Conservation (phyloP, 2,888 invertebrate genomes). For the Amiota minor region DNA sequence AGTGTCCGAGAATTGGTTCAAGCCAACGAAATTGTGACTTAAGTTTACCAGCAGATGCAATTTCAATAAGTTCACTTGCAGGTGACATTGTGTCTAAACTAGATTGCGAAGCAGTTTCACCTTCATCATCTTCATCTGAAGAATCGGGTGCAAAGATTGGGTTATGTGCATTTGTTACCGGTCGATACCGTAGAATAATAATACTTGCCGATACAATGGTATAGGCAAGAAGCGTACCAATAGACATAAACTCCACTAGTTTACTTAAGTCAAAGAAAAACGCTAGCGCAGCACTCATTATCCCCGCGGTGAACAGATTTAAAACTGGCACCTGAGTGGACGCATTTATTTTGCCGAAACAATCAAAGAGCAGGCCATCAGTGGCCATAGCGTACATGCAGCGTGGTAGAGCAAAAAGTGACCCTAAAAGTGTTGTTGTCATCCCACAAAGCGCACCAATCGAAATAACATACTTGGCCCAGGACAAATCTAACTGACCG, state of each 20-base stretch:
- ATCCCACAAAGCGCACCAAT: slow-evolving; percentile 93
- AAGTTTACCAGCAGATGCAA: slow-evolving; percentile 82
- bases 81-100: slow-evolving; percentile 79
- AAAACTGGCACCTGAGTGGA: slow-evolving; percentile 87
- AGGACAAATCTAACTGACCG: slow-evolving; percentile 81
- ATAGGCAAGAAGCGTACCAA: slow-evolving; percentile 90
- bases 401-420: slow-evolving; percentile 87
- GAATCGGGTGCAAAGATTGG: slow-evolving; percentile 76
- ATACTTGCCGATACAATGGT: slow-evolving; percentile 93
- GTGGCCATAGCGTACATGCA: slow-evolving; percentile 93
- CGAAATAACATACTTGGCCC: slow-evolving; percentile 89
- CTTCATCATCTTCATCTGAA: slow-evolving; percentile 76
- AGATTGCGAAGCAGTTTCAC: slow-evolving; percentile 77
- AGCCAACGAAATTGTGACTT: slow-evolving; percentile 83
- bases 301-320: slow-evolving; percentile 84
- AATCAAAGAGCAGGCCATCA: slow-evolving; percentile 88
- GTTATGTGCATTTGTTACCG: slow-evolving; percentile 74
- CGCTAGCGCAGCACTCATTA: slow-evolving; percentile 85
- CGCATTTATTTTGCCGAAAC: slow-evolving; percentile 83
- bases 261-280: slow-evolving; percentile 90
- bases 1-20: slow-evolving; percentile 81
- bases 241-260: slow-evolving; percentile 95
- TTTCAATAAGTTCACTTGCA: slow-evolving; percentile 76
- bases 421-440: slow-evolving; percentile 90
- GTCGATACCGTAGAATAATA: slow-evolving; percentile 87